Evolutionary conservation across 35 echinoderm and acorn worm genomes (phyloP).

Genomic region (Lytechinus variegatus): DNA sequence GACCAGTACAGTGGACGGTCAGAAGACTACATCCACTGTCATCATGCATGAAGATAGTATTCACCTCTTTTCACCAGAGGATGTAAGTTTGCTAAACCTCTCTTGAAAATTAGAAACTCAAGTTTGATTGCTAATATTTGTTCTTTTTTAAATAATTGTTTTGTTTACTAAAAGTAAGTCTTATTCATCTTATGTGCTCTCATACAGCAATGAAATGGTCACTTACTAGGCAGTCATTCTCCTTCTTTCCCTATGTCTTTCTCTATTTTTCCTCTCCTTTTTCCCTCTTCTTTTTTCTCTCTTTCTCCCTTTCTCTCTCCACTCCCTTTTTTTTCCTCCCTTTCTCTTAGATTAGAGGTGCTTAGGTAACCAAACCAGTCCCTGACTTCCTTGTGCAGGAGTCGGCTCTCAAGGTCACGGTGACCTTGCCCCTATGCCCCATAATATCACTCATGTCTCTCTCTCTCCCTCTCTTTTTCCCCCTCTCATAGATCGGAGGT

Average conservation of each 20-base stretch:
- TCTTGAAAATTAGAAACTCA: too few species aligned
- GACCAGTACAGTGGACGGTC: slow-evolving; percentile 67
- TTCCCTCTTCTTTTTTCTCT: slow-evolving; percentile 59
- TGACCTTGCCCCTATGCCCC: slow-evolving; percentile 86
- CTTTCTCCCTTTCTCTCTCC: not conserved
- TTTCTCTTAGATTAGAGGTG: slow-evolving; percentile 68
- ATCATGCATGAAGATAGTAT: slow-evolving; percentile 78
- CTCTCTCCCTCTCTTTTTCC: not conserved
- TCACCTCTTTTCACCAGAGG: slow-evolving; percentile 59
- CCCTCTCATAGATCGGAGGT: slow-evolving; percentile 82
- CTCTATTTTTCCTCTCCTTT: too few species aligned
- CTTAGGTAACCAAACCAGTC: slow-evolving; percentile 67
- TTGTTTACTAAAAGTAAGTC: too few species aligned
- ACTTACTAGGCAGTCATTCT: too few species aligned
- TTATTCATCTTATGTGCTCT: too few species aligned
- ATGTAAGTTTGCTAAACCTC: slow-evolving; percentile 4
- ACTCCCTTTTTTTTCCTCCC: too few species aligned
- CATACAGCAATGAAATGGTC: too few species aligned
- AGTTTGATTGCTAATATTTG: too few species aligned
- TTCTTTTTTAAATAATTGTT: too few species aligned
- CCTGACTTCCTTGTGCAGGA: slow-evolving; percentile 82
- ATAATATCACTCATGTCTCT: slow-evolving; percentile 82
- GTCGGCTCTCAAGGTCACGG: slow-evolving; percentile 43
- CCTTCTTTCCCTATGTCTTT: too few species aligned
- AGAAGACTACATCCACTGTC: slow-evolving; percentile 67